Conservation (phyloP, 2,113 vertebrate genomes). For the Saguinus imperator region DNA sequence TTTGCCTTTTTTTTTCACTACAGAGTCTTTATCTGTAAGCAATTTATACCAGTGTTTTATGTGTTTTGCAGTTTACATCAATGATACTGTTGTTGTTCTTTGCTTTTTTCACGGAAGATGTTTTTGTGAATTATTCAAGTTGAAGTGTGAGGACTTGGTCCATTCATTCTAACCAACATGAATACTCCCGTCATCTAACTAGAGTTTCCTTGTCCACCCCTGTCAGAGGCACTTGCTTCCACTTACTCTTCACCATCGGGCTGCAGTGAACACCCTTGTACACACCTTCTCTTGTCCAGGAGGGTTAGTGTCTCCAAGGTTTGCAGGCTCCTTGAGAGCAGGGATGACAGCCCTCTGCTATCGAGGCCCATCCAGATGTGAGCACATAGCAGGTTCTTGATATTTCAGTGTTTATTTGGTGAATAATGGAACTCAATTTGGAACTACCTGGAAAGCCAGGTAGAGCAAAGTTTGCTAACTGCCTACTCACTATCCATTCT, state of each 20-base stretch:
- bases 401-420: neutral
- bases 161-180: neutral
- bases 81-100: neutral
- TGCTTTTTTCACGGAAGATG: neutral
- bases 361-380: neutral
- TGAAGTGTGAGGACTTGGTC: neutral
- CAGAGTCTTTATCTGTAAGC: neutral
- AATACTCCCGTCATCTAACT: neutral
- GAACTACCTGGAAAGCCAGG: neutral
- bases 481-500: neutral
- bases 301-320: neutral
- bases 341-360: neutral
- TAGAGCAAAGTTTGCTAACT: neutral
- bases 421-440: neutral
- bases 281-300: neutral
- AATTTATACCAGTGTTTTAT: neutral
- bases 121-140: neutral
- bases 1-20: neutral
- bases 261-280: neutral
- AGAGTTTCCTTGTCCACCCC: neutral
- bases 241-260: neutral
- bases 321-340: neutral
- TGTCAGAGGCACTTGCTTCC: neutral
- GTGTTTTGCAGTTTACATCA: neutral
- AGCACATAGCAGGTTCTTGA: neutral